Percentiles rank a stretch among this genome's conserved stretches.
phyloP scores from a whole-genome alignment of 2,113 vertebrate species.

The Phycodurus eques region DNA sequence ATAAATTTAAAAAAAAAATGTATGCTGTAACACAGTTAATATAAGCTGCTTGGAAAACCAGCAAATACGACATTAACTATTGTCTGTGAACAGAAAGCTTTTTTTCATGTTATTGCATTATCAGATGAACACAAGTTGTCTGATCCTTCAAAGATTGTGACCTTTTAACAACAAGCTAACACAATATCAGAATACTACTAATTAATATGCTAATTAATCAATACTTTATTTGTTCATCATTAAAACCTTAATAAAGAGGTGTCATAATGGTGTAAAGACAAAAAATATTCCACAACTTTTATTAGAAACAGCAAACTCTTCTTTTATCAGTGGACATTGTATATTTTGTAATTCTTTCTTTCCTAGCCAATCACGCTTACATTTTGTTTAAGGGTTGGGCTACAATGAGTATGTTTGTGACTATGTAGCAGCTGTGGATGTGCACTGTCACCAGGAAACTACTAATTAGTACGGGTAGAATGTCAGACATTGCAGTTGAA shows the following conservation, averaged over 20 bases:
- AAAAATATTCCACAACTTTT: neutral
- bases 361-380: neutral
- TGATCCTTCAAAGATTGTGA: too few relatives aligned
- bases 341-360: neutral
- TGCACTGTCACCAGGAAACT: constrained; percentile 26
- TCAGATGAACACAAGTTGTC: too few relatives aligned
- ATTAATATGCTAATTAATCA: neutral
- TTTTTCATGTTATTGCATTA: too few relatives aligned
- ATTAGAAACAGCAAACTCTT: neutral
- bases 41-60: too few relatives aligned
- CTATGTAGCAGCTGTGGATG: constrained; percentile 4
- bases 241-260: neutral
- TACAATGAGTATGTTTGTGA: constrained; percentile 6
- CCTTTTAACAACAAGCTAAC: neutral
- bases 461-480: constrained; percentile 39
- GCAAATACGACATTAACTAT: too few relatives aligned
- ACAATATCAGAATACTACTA: neutral
- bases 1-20: too few relatives aligned
- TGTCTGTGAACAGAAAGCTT: too few relatives aligned
- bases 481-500: constrained; percentile 43
- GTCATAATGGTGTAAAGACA: too few relatives aligned
- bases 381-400: neutral
- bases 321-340: neutral
- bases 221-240: neutral
- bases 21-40: too few relatives aligned